phyloP scores from a whole-genome alignment of 2,888 invertebrate genomes.

The Melinaea menophilus region DNA sequence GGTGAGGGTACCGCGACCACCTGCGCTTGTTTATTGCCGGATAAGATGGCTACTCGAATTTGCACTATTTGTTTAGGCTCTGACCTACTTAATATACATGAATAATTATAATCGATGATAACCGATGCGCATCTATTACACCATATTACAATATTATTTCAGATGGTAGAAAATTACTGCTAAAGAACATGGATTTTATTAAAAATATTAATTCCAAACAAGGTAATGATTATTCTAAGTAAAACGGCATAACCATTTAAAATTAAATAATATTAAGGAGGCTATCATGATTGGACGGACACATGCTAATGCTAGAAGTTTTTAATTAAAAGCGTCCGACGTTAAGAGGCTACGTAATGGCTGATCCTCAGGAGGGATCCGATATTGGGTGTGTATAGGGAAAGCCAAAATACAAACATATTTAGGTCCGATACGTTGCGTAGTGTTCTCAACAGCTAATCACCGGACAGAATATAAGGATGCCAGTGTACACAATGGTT shows the following conservation, averaged over 20 bases:
- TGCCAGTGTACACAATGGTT: conserved; percentile 58
- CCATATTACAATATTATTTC: conserved; percentile 15
- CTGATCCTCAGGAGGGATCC: conserved; percentile 72
- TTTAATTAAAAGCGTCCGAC: conserved; percentile 76
- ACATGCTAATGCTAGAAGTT: conserved; percentile 77
- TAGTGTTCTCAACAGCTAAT: conserved; percentile 66
- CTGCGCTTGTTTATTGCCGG: conserved; percentile 66
- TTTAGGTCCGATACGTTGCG: conserved; percentile 69
- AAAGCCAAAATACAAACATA: conserved; percentile 76
- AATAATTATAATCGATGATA: conserved; percentile 49
- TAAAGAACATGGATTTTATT: too few relatives aligned
- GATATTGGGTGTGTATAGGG: conserved; percentile 68
- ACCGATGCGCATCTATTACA: conserved; percentile 27
- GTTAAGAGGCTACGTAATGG: conserved; percentile 77
- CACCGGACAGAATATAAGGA: conserved; percentile 55
- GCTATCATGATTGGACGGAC: conserved; percentile 66
- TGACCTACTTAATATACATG: conserved; percentile 61
- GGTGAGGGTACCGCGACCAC: conserved; percentile 53
- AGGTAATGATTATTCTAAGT: background rate
- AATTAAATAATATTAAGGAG: conserved; percentile 73
- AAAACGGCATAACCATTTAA: conserved; percentile 22
- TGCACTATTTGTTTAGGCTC: conserved; percentile 65
- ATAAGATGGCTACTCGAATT: conserved; percentile 54
- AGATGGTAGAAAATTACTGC: background rate
- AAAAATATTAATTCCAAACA: background rate